These are phyloP conservation scores for Lineus longissimus DNA, from an alignment of 1,140 invertebrate genomes.

Conservation along the genomic window DNA sequence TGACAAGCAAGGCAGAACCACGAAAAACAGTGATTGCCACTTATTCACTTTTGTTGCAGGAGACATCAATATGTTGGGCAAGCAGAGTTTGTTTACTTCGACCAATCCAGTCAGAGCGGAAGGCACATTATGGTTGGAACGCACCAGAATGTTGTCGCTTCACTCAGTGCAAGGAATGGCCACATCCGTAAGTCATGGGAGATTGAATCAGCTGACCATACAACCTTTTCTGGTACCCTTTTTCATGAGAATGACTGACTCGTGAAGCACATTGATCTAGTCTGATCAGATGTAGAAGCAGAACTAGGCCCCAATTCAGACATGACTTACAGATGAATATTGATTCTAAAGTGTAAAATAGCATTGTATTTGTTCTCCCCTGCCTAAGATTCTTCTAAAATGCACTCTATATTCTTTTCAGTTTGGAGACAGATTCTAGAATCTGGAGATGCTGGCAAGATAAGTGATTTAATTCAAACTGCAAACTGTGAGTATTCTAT, in stretches of 20 bases:
- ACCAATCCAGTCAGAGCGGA: constrained; percentile 65
- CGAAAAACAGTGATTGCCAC: not conserved
- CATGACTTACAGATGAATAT: too few species aligned
- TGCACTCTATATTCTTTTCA: constrained; percentile 21
- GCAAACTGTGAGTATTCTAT: constrained; percentile 27
- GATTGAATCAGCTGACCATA: not conserved
- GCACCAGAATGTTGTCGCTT: constrained; percentile 81
- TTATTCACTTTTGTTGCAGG: constrained; percentile 61
- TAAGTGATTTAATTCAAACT: constrained; percentile 32
- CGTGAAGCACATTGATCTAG: too few species aligned
- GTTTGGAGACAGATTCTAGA: constrained; percentile 42
- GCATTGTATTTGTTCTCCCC: too few species aligned
- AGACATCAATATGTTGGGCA: constrained; percentile 78
- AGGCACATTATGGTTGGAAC: constrained; percentile 81
- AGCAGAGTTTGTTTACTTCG: constrained; percentile 74
- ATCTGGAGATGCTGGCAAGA: constrained; percentile 27
- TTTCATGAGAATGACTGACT: too few species aligned
- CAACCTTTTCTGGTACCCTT: too few species aligned
- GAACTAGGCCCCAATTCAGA: too few species aligned
- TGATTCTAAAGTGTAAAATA: too few species aligned
- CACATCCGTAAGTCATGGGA: constrained; percentile 37
- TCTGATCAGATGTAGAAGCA: too few species aligned
- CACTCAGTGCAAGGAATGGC: constrained; percentile 77
- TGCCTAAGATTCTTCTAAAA: too few species aligned
- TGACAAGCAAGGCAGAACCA: too few species aligned